Conservation (phyloP, 1,140 invertebrate genomes). For the Drosophila orena region DNA sequence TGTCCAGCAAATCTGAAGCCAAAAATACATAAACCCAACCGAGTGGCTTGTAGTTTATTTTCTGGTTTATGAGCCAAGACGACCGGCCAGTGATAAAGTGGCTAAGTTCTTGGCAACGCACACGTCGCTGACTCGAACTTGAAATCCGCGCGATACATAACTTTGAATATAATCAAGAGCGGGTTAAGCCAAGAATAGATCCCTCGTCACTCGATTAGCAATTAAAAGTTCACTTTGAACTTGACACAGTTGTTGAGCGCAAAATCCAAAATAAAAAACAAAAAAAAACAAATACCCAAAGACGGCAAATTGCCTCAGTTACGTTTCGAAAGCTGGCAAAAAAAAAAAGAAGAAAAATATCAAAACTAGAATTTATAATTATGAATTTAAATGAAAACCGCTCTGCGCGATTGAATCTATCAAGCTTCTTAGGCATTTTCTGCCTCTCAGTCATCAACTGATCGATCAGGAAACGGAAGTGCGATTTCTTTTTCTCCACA, state of each 20-base stretch:
- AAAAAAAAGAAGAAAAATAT: slow-evolving; percentile 10
- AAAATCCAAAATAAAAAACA: background rate
- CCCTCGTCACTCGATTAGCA: slow-evolving; percentile 48
- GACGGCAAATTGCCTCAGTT: slow-evolving; percentile 20
- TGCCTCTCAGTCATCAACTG: slow-evolving; percentile 38
- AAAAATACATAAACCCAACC: slow-evolving; percentile 18
- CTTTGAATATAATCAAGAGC: slow-evolving; percentile 50
- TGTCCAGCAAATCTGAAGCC: background rate
- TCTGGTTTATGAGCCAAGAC: slow-evolving; percentile 57
- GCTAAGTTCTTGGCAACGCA: slow-evolving; percentile 57
- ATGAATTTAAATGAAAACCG: slow-evolving; percentile 47
- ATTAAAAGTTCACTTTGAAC: slow-evolving; percentile 65
- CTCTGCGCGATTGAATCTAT: slow-evolving; percentile 33
- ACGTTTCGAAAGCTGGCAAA: slow-evolving; percentile 30
- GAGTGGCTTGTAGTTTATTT: slow-evolving; percentile 15
- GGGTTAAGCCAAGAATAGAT: slow-evolving; percentile 60
- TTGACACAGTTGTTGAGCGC: slow-evolving; percentile 65
- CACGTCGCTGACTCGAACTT: slow-evolving; percentile 56
- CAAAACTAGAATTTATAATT: slow-evolving; percentile 60
- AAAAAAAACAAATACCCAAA: slow-evolving; percentile 17
- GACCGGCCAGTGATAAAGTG: slow-evolving; percentile 31
- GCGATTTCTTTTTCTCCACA: slow-evolving; percentile 46
- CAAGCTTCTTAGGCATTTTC: slow-evolving; percentile 53
- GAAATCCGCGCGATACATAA: slow-evolving; percentile 51
- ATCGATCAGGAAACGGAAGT: slow-evolving; percentile 79